Evolutionary conservation across 1,140 invertebrate genomes (phyloP), one percentile per base, ranked within the genome.

Genomic region (Lepidostoma basale): DNA sequence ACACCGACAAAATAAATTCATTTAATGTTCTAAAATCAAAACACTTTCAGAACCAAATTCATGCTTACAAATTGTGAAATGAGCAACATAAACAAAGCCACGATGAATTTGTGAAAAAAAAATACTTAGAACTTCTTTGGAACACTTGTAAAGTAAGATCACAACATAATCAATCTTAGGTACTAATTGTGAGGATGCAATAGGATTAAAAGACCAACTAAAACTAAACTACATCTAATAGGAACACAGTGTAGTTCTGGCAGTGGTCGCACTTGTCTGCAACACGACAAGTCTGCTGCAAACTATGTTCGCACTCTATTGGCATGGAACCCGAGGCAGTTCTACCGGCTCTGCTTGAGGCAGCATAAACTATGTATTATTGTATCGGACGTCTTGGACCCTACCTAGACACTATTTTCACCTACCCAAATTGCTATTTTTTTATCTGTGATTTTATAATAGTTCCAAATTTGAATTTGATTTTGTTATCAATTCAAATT

Each of bases 181-280:
- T 16, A n/a, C 30, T 54, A 54, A 54, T 54, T 28, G 26, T 54
- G 33, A 66, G 42, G 65, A 59, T 67, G 49, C 63, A 59, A 67
- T 47, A 71, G 65, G 54, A 67, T 70, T 63, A 26, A 28, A 8
- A 26, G 58, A 42, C 10, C 39, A 6, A 28, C 39, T 62, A 69
- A 25, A 23, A 67, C 62, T 65, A 71, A 64, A 71, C 69, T 71
- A 71, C 69, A 71, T 60, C 69, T 71, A 71, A 68, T 71, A 71
- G 69, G 69, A 71, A 71, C 69, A 64, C 47, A 71, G 49, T 44
- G 62, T 28, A 22, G 20, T 68, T 71, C 68, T 67, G 59, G 62
- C 59, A 39, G 47, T 60, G 62, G 8, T 59, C 45, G 10, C 18
- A 30, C 33, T 22, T 22, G 22, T 49, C n/a, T n/a, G n/a, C n/a